These are phyloP conservation scores for Heterodera filipjevi DNA, from an alignment of 2,888 invertebrate genomes.

Conservation along the genomic window DNA sequence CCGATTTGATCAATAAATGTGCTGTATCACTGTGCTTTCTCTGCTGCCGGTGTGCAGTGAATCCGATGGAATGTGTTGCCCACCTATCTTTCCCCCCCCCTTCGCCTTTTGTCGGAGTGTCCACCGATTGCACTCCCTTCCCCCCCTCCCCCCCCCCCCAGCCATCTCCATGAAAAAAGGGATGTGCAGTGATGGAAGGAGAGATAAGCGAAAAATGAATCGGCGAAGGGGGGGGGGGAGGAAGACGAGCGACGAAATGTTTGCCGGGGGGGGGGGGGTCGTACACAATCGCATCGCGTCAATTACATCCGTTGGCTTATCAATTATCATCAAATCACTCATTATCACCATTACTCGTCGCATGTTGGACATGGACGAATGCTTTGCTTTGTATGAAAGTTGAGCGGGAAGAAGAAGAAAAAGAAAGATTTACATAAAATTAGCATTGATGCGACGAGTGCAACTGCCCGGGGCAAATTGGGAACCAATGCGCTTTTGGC, in stretches of 20 bases:
- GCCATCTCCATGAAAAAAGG: background rate
- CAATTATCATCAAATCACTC: no score
- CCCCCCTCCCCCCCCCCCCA: background rate
- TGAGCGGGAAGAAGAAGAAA: background rate
- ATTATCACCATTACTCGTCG: no score
- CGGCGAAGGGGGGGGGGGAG: background rate
- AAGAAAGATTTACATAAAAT: background rate
- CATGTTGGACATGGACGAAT: no score
- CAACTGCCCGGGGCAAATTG: background rate
- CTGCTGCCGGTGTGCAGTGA: background rate
- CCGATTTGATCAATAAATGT: background rate
- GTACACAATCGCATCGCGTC: background rate
- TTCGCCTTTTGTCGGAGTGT: background rate
- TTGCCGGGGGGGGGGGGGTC: background rate
- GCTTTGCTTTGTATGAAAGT: background rate
- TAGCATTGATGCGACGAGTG: background rate
- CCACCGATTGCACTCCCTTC: background rate
- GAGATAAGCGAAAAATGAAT: constrained; percentile 10
- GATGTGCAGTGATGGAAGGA: background rate
- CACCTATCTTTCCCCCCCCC: background rate
- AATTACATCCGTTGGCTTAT: no score
- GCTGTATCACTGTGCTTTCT: constrained; percentile 15
- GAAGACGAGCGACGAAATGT: background rate
- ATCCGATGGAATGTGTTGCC: constrained; percentile 3
- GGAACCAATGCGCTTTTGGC: background rate